These are phyloP conservation scores for Todiramphus saurophagus DNA, from an alignment of 2,113 vertebrate species.

Conservation along the genomic window DNA sequence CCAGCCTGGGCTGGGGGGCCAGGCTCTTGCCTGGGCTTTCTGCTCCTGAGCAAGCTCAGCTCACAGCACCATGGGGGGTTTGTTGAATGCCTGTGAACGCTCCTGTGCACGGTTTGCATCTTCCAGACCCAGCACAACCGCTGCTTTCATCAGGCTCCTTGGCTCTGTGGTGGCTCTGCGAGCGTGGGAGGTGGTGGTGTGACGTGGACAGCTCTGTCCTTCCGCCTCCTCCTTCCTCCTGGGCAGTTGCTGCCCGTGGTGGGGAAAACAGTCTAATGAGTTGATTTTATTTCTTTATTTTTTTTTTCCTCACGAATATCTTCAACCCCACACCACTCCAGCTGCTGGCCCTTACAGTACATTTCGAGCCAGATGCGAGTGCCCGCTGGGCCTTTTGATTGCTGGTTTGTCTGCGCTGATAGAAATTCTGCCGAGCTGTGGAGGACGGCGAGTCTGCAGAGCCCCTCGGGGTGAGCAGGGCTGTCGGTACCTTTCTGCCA, in stretches of 20 bases:
- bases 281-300: not conserved
- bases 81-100: fast-evolving
- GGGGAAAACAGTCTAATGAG: not conserved
- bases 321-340: not conserved
- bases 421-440: not conserved
- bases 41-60: not conserved
- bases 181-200: fast-evolving
- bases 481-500: not conserved
- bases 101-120: not conserved
- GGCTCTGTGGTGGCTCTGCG: not conserved
- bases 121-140: fast-evolving
- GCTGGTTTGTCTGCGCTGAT: not conserved
- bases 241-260: fast-evolving
- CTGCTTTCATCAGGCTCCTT: not conserved
- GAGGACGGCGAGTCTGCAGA: fast-evolving
- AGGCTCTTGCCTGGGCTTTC: not conserved
- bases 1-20: not conserved
- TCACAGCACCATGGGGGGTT: fast-evolving
- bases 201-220: fast-evolving
- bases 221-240: not conserved
- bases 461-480: not conserved
- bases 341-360: not conserved
- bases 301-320: not conserved
- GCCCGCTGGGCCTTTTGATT: not conserved
- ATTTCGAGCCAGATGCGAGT: not conserved